Evolutionary conservation across 2,797 vertebrate genomes (phyloP).

Genomic region (Semotilus atromaculatus): DNA sequence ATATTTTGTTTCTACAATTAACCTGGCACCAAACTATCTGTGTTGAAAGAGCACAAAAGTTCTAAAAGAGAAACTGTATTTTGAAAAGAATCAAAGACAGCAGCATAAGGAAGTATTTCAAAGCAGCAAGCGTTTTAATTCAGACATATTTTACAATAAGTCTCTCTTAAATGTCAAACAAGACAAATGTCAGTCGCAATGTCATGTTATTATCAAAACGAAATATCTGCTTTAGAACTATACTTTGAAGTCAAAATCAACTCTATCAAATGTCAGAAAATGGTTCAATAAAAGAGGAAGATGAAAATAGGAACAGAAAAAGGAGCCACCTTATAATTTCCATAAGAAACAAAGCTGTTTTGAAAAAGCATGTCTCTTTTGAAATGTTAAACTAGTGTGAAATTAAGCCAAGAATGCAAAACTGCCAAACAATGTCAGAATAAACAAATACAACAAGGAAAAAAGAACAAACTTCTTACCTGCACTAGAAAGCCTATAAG

Average conservation of each 20-base stretch:
- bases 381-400: slow-evolving; percentile 6
- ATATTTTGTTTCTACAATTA: slow-evolving; percentile 3
- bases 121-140: slow-evolving; percentile 7
- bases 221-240: slow-evolving; percentile 13
- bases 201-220: slow-evolving; percentile 13
- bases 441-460: background rate
- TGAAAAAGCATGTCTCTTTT: slow-evolving; percentile 16
- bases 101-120: background rate
- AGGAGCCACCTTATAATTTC: background rate
- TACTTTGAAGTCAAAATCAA: slow-evolving; percentile 25
- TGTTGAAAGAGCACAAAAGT: background rate
- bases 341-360: background rate
- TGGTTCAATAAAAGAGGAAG: slow-evolving; percentile 1
- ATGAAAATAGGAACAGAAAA: slow-evolving; percentile 13
- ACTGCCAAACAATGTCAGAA: slow-evolving; percentile 21
- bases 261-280: slow-evolving; percentile 38
- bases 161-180: slow-evolving; percentile 31
- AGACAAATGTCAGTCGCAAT: slow-evolving; percentile 22
- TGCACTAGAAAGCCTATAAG: slow-evolving; percentile 76
- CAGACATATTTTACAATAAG: slow-evolving; percentile 8
- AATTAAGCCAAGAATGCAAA: background rate
- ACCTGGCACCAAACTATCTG: background rate
- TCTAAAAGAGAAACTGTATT: background rate
- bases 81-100: slow-evolving; percentile 2
- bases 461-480: slow-evolving; percentile 58